A percentile compares a stretch with the other conserved stretches of the same genome.
Conservation (phyloP, 2,113 vertebrate genomes). For the Ciconia boyciana region DNA sequence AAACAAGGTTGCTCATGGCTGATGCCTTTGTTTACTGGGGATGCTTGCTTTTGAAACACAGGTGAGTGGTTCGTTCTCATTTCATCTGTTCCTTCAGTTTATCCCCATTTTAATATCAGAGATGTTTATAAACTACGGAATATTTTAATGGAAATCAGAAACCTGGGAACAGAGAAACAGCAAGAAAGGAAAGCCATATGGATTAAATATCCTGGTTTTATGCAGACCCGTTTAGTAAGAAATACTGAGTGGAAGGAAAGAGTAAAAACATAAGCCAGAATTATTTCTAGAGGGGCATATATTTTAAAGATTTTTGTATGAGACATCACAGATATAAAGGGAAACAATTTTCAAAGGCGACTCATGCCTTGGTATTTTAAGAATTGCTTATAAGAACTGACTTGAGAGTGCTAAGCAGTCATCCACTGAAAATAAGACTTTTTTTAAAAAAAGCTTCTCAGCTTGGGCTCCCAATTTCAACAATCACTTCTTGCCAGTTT, state of each 20-base stretch:
- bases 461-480: not conserved
- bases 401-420: not conserved
- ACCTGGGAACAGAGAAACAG: not conserved
- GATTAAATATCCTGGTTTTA: constrained; percentile 1
- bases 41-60: not conserved
- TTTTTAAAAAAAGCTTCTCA: not conserved
- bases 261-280: constrained; percentile 4
- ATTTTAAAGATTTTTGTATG: constrained; percentile 31
- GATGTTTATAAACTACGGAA: not conserved
- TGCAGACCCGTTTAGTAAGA: not conserved
- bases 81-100: not conserved
- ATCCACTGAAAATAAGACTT: not conserved
- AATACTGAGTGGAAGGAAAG: not conserved
- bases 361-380: constrained; percentile 48
- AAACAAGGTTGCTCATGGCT: not conserved
- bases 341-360: constrained; percentile 28
- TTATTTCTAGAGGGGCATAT: constrained; percentile 6
- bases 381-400: not conserved
- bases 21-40: not conserved
- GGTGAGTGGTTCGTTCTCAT: not conserved
- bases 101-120: not conserved
- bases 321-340: constrained; percentile 33
- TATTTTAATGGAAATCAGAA: constrained; percentile 3
- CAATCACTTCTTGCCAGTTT: not conserved
- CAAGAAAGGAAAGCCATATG: not conserved